A percentile compares a stretch with the other conserved stretches of the same genome.
Conservation (phyloP, 2,113 vertebrate genomes). For the Strigops habroptila region DNA sequence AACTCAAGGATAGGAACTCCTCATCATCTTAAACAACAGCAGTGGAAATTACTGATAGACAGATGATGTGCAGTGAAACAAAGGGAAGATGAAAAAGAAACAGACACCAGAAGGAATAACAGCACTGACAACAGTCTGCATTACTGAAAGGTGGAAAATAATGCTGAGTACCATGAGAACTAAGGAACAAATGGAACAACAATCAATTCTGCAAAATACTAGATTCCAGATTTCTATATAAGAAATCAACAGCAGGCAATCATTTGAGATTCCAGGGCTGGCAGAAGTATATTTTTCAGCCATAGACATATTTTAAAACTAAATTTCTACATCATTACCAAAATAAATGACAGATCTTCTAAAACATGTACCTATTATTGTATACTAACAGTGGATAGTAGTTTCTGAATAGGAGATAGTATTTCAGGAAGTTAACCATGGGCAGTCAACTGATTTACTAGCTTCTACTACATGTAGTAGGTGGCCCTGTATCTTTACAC, state of each 20-base stretch:
- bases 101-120: neutral
- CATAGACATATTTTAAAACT: neutral
- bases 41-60: neutral
- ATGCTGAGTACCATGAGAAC: neutral
- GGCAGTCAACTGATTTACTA: neutral
- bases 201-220: neutral
- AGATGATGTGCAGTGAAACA: neutral
- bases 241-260: neutral
- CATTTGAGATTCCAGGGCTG: neutral
- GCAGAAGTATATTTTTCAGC: neutral
- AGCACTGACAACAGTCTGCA: neutral
- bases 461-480: neutral
- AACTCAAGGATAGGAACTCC: neutral
- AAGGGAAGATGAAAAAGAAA: neutral
- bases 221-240: neutral
- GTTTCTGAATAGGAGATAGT: neutral
- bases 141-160: neutral
- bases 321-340: neutral
- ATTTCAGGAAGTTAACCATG: neutral
- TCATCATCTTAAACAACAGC: neutral
- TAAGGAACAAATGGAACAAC: neutral
- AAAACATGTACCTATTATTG: neutral
- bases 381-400: neutral
- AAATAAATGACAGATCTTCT: neutral
- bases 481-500: neutral